Evolutionary conservation across 2,888 invertebrate species (phyloP).

Genomic region (Drepanosiphum platanoidis): DNA sequence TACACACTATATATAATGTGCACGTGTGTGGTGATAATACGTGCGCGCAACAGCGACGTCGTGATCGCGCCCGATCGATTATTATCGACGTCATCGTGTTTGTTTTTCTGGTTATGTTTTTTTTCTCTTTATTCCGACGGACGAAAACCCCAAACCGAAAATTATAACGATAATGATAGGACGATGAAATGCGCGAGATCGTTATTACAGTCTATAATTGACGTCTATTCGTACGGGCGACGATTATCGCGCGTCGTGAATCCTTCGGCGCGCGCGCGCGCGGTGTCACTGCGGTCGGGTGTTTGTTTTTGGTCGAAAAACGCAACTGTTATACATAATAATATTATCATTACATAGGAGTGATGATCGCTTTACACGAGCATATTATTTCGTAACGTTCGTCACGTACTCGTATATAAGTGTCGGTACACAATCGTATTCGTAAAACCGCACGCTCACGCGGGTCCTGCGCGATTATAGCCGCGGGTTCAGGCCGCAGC

Average conservation of each 20-base stretch:
- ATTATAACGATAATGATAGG: neutral
- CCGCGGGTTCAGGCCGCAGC: constrained; percentile 1
- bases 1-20: neutral
- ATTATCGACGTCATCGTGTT: neutral
- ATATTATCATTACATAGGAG: neutral
- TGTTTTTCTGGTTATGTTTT: constrained; percentile 34
- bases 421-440: neutral
- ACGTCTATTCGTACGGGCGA: too few relatives aligned
- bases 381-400: neutral
- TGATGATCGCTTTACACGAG: neutral
- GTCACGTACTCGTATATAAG: neutral
- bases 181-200: neutral
- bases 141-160: neutral
- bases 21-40: neutral
- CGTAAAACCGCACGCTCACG: neutral
- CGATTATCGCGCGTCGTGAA: constrained; percentile 20
- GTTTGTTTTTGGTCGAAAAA: constrained; percentile 7
- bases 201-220: neutral
- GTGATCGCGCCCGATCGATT: neutral
- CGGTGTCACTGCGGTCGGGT: neutral
- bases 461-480: neutral
- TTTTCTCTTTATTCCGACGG: too few relatives aligned
- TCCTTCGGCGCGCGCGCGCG: neutral
- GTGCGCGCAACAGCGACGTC: neutral
- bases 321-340: neutral